These are phyloP conservation scores for Gasterosteus aculeatus DNA, from an alignment of 2,113 vertebrate species.

Conservation along the genomic window DNA sequence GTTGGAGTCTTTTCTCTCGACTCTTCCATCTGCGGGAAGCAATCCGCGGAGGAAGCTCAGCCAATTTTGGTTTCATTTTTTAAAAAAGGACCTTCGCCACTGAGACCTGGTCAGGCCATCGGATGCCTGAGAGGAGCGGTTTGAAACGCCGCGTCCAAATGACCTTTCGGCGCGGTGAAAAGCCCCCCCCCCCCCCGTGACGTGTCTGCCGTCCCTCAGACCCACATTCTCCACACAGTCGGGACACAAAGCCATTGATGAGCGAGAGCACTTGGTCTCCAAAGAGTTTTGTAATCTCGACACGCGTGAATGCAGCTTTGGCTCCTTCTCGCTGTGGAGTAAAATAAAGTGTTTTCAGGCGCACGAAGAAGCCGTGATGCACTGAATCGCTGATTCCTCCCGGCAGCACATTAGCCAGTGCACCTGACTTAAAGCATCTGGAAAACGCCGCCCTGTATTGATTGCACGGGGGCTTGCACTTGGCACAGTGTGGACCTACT, in stretches of 20 bases:
- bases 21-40: slow-evolving; percentile 2
- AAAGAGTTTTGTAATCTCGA: slow-evolving; percentile 67
- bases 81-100: not conserved
- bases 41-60: not conserved
- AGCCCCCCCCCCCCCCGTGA: too few species aligned
- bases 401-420: slow-evolving; percentile 54
- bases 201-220: slow-evolving; percentile 23
- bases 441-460: slow-evolving; percentile 55
- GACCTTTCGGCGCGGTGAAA: slow-evolving; percentile 39
- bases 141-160: slow-evolving; percentile 44
- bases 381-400: slow-evolving; percentile 65
- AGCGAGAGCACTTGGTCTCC: slow-evolving; percentile 47
- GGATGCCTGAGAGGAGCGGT: slow-evolving; percentile 4
- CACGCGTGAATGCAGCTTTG: slow-evolving; percentile 68
- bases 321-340: slow-evolving; percentile 35
- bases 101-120: too few species aligned
- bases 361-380: slow-evolving; percentile 28
- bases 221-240: slow-evolving; percentile 49
- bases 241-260: slow-evolving; percentile 50
- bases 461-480: slow-evolving; percentile 42
- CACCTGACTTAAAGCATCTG: slow-evolving; percentile 55
- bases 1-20: slow-evolving; percentile 6
- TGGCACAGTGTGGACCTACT: slow-evolving; percentile 33
- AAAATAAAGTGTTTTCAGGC: slow-evolving; percentile 42
- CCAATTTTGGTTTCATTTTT: not conserved